Evolutionary conservation across 2,797 vertebrate species (phyloP).

Genomic region (Crotalus adamanteus): DNA sequence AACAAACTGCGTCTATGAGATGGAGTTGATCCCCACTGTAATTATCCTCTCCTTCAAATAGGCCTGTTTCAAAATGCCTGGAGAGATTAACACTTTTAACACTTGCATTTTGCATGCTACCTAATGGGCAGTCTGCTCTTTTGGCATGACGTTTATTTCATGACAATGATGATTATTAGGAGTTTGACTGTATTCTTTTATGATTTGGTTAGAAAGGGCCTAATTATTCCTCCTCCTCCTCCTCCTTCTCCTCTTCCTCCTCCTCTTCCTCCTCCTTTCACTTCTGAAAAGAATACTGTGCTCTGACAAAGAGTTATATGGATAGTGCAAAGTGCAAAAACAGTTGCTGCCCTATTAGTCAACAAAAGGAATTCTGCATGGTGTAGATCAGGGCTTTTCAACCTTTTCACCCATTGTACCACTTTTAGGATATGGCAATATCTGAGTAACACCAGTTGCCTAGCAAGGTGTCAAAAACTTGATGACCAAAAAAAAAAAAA

Average conservation of each 20-base stretch:
- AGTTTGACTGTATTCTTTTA: not conserved
- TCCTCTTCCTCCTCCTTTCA: not conserved
- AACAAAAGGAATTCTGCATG: not conserved
- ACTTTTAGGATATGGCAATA: no score
- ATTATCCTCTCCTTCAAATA: not conserved
- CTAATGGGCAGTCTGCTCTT: not conserved
- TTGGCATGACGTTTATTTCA: not conserved
- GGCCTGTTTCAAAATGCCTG: not conserved
- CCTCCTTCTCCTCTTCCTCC: rapidly evolving
- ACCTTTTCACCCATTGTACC: no score
- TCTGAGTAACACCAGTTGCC: no score
- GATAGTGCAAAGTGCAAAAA: not conserved
- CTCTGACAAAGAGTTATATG: not conserved
- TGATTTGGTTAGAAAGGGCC: not conserved
- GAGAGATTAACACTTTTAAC: not conserved
- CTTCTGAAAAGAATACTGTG: not conserved
- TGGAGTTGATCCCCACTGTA: not conserved
- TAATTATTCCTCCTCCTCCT: not conserved
- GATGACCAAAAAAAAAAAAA: no score
- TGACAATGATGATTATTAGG: not conserved
- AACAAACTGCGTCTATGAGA: not conserved
- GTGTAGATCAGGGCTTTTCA: no score
- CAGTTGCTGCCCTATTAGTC: not conserved
- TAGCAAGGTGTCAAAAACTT: no score
- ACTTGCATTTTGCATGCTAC: not conserved